Base-by-base conservation (phyloP, 2,888 invertebrate species). In the Parascotia fuliginaria region DNA sequence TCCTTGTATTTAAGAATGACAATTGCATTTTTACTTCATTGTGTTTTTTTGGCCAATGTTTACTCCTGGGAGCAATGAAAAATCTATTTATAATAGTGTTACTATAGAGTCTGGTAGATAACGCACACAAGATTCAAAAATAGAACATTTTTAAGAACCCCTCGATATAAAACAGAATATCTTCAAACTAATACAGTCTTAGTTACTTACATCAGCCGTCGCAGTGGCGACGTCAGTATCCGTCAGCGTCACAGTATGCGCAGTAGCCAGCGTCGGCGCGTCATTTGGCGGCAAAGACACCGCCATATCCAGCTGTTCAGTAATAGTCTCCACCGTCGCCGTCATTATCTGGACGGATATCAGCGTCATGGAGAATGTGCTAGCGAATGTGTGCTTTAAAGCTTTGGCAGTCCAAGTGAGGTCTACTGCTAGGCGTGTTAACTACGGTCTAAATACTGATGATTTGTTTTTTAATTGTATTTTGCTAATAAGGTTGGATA, bases 291-390 rank as follows among this genome's bases (percentile, higher is more conserved):
- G 97, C 75, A 98, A 94, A 32, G 97, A 95, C 32, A 96, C 96
- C 32, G 97, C 96, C 79, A 98, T 94, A 84, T 98, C 98, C 76
- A 98, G 92, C 84, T 97, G 96, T 83, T 97, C 97, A 54, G 96
- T 96, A 62, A 98, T 97, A 28, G 97, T 98, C 93, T 98, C 97
- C 75, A 98, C 97, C n/a, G 97, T 97, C 15, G 98, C 98, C 67
- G 98, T 97, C 96, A 97, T 97, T 79, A 97, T 97, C 97, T 97
- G 93, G 52, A 65, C 65, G 60, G 54, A 53, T 40, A 36, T 37
- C 12, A 2, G 4, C 5, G 16, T 39, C 31, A 13, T 31, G 13
- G 13, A 31, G 13, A 11, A 29, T 13, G 7, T 13, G 13, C 31
- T 5, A 4, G 11, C 11, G 7, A 29, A 33, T 44, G 39, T 53